These are phyloP conservation scores for Scaptomyza pallida DNA, from an alignment of 1,140 invertebrate genomes.

Conservation along the genomic window DNA sequence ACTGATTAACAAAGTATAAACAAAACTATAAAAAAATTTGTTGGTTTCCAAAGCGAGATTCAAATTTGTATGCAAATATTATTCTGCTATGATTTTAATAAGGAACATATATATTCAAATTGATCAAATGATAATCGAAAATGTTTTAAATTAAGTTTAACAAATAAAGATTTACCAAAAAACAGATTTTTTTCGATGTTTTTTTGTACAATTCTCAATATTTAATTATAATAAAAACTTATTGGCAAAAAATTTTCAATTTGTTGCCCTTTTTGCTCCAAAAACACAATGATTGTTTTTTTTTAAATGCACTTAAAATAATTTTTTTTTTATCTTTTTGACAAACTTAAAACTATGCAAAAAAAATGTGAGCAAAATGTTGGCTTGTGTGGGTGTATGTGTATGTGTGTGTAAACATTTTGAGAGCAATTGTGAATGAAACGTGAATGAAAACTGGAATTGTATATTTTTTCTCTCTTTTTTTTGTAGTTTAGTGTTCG, in stretches of 20 bases:
- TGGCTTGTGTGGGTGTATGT: conserved; percentile 17
- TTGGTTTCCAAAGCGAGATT: not conserved
- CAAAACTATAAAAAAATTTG: not conserved
- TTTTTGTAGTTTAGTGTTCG: conserved; percentile 44
- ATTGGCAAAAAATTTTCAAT: conserved; percentile 55
- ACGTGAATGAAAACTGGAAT: conserved; percentile 43
- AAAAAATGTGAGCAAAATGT: conserved; percentile 65
- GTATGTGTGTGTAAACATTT: conserved; percentile 39
- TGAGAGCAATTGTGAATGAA: conserved; percentile 54
- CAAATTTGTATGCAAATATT: not conserved
- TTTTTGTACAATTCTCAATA: conserved; percentile 59
- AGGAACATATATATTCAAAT: not conserved
- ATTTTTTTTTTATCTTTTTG: conserved; percentile 18
- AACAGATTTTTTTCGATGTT: not conserved
- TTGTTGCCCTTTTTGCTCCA: conserved; percentile 47
- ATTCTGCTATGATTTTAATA: not conserved
- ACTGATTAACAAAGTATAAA: not conserved
- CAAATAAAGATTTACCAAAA: not conserved
- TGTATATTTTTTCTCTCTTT: conserved; percentile 2
- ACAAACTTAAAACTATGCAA: conserved; percentile 71
- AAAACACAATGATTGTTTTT: conserved; percentile 33
- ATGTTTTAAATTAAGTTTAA: not conserved
- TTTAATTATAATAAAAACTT: conserved; percentile 70
- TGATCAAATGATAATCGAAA: not conserved
- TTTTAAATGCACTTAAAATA: conserved; percentile 39